A percentile compares a stretch with the other conserved stretches of the same genome.
Evolutionary conservation across 2,888 invertebrate species (phyloP).

Genomic region (Oegoconia quadripuncta): DNA sequence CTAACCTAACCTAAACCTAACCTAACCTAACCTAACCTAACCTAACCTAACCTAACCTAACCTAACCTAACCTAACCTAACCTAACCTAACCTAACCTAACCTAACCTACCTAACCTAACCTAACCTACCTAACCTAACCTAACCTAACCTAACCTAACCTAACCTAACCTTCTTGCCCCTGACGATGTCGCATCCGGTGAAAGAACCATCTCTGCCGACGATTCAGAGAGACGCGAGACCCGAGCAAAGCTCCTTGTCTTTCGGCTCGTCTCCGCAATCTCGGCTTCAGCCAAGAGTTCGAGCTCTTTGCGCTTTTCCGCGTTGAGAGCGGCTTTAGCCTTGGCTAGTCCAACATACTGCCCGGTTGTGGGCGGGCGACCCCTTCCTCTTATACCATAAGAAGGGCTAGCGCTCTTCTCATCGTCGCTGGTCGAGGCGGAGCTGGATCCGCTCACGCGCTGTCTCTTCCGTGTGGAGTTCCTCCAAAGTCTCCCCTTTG

Average conservation of each 20-base stretch:
- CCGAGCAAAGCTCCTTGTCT: conserved; percentile 18
- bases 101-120: conserved; percentile 21
- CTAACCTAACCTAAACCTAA: conserved; percentile 24
- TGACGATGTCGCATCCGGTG: conserved; percentile 19
- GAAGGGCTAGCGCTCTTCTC: too few relatives aligned
- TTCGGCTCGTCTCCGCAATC: too few relatives aligned
- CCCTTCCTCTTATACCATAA: too few relatives aligned
- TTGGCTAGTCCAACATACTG: too few relatives aligned
- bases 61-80: conserved; percentile 22
- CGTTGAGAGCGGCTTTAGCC: too few relatives aligned
- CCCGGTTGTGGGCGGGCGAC: too few relatives aligned
- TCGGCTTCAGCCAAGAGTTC: too few relatives aligned
- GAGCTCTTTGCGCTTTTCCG: too few relatives aligned
- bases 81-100: conserved; percentile 19
- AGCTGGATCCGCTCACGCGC: too few relatives aligned
- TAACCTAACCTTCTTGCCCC: conserved; percentile 20
- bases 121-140: conserved; percentile 19
- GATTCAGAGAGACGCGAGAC: conserved; percentile 17
- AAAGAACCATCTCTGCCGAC: conserved; percentile 18
- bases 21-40: conserved; percentile 24
- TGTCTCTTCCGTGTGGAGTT: too few relatives aligned
- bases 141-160: conserved; percentile 20
- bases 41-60: conserved; percentile 22
- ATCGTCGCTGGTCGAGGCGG: too few relatives aligned
- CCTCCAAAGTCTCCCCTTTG: too few relatives aligned